phyloP scores from a whole-genome alignment of 2,797 vertebrate species.

The Microcaecilia unicolor region DNA sequence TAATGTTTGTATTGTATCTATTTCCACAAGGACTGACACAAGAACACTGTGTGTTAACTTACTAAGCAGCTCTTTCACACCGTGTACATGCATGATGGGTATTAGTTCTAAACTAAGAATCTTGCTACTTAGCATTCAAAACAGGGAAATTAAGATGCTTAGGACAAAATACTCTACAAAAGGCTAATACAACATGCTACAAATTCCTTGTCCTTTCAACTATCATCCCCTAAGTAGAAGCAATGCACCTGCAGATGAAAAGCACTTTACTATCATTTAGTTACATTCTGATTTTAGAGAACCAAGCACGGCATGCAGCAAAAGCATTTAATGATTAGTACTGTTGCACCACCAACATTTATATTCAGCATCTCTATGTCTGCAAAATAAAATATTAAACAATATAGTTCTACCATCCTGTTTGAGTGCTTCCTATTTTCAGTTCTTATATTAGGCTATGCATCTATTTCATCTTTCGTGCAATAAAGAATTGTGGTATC shows the following conservation, averaged over 20 bases:
- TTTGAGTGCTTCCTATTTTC: too few relatives aligned
- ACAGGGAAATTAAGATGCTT: conserved; percentile 98
- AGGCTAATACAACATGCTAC: conserved; percentile 98
- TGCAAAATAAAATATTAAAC: conserved; percentile 57
- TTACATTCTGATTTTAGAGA: conserved; percentile 77
- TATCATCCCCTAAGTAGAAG: conserved; percentile 92
- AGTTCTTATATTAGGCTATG: conserved; percentile 16
- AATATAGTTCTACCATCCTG: conserved; percentile 57
- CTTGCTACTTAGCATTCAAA: conserved; percentile 96
- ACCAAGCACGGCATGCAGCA: conserved; percentile 71
- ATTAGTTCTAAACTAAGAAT: conserved; percentile 94
- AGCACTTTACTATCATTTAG: conserved; percentile 88
- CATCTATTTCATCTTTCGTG: conserved; percentile 21
- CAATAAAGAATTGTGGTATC: conserved; percentile 24
- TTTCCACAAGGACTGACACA: conserved; percentile 98
- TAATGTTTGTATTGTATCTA: conserved; percentile 99
- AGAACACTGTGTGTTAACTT: conserved; percentile 98
- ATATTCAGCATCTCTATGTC: conserved; percentile 65
- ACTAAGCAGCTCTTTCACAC: conserved; percentile 98
- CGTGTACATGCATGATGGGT: conserved; percentile 96
- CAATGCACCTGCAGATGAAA: conserved; percentile 99
- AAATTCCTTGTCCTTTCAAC: conserved; percentile 95
- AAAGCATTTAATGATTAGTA: conserved; percentile 78
- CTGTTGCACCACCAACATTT: conserved; percentile 74
- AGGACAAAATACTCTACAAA: conserved; percentile 98